Evolutionary conservation across 2,888 invertebrate genomes (phyloP).

Genomic region (Rapana venosa): DNA sequence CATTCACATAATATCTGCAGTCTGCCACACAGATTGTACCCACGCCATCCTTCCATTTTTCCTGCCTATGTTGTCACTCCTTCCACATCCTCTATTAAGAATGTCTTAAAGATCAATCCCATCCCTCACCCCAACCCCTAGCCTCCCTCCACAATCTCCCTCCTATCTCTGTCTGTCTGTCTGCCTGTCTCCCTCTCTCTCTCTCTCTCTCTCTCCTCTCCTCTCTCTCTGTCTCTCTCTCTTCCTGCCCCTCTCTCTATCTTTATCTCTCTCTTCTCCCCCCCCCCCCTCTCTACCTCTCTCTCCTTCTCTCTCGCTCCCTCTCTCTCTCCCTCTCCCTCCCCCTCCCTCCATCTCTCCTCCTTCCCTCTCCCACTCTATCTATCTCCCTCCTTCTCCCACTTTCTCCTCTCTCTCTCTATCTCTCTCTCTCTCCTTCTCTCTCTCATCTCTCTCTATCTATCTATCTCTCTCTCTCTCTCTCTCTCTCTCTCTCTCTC

Average conservation of each 20-base stretch:
- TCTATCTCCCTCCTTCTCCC: neutral
- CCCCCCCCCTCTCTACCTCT: no score
- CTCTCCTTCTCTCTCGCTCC: conserved; percentile 34
- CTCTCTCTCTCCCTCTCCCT: neutral
- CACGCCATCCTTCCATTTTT: no score
- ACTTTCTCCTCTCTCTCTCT: no score
- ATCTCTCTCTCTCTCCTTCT: neutral
- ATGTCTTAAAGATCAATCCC: no score
- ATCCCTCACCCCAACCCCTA: no score
- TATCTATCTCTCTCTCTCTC: neutral
- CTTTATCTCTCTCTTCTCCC: no score
- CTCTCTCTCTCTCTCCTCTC: conserved; percentile 28
- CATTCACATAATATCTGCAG: no score
- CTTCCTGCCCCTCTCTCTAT: no score
- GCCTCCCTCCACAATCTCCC: no score
- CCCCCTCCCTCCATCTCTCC: neutral
- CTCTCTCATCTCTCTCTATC: neutral
- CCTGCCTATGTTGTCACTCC: no score
- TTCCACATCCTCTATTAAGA: no score
- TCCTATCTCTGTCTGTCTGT: neutral
- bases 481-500: neutral
- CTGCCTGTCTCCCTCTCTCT: conserved; percentile 7
- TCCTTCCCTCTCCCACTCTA: neutral
- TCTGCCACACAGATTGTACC: no score
- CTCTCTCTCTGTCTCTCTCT: neutral